Evolutionary conservation across 1,140 invertebrate species (phyloP).

Genomic region (Wasmannia auropunctata): DNA sequence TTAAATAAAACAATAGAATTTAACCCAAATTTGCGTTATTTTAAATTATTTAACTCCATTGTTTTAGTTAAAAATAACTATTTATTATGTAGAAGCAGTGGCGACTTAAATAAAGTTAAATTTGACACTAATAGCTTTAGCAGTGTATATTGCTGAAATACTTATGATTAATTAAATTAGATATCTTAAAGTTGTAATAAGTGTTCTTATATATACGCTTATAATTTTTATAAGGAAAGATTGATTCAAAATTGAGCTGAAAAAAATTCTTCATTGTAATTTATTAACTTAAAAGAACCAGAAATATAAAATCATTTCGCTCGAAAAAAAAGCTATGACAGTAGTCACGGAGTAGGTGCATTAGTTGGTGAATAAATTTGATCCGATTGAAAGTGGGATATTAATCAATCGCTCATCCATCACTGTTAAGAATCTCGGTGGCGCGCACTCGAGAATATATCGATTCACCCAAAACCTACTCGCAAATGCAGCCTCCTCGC

Average conservation of each 20-base stretch:
- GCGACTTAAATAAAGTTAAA: no score
- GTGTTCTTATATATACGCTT: not conserved
- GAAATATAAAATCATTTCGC: not conserved
- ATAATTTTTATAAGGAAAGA: not conserved
- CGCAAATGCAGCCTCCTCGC: not conserved
- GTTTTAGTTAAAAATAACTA: no score
- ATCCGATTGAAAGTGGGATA: slow-evolving; percentile 12
- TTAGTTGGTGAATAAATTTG: slow-evolving; percentile 1
- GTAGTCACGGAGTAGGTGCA: not conserved
- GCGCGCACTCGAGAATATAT: not conserved
- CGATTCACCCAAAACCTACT: not conserved
- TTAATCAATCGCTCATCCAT: slow-evolving; percentile 13
- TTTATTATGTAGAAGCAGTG: no score
- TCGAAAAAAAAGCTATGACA: not conserved
- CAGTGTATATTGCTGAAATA: not conserved
- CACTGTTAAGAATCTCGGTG: not conserved
- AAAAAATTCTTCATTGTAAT: not conserved
- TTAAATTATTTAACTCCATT: no score
- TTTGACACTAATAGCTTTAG: no score
- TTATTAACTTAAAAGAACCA: not conserved
- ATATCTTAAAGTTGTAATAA: not conserved
- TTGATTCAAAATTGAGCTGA: not conserved
- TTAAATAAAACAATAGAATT: no score
- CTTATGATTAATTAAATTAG: not conserved
- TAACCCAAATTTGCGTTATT: no score